These are phyloP conservation scores for Emmelina monodactyla DNA, from an alignment of 2,888 invertebrate species.

Conservation along the genomic window DNA sequence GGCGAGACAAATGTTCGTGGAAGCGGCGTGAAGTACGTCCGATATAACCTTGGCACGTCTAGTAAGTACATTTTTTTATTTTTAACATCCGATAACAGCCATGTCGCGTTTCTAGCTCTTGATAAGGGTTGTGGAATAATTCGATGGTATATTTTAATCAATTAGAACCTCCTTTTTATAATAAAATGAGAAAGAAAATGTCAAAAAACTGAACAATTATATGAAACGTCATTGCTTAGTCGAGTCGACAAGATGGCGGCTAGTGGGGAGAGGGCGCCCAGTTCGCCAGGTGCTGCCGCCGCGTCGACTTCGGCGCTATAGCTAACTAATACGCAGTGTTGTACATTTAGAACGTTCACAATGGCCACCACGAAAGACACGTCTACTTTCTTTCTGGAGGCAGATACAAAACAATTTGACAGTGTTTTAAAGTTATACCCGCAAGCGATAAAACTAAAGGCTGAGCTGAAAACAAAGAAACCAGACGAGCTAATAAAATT, in stretches of 20 bases:
- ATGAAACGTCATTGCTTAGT: conserved; percentile 60
- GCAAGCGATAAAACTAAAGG: conserved; percentile 88
- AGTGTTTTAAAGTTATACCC: conserved; percentile 91
- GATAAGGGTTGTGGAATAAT: neutral
- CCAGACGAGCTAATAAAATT: conserved; percentile 93
- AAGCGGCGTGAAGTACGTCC: conserved; percentile 51
- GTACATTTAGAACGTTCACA: conserved; percentile 71
- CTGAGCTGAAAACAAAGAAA: conserved; percentile 89
- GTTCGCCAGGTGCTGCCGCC: conserved; percentile 68
- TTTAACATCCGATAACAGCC: conserved; percentile 10
- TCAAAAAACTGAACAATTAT: neutral
- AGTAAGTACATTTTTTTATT: conserved; percentile 56
- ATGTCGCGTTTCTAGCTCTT: neutral
- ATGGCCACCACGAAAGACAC: conserved; percentile 90
- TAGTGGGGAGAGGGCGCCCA: conserved; percentile 65
- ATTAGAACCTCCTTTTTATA: conserved; percentile 1
- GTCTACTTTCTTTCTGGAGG: conserved; percentile 92
- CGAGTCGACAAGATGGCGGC: conserved; percentile 60
- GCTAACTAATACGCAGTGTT: conserved; percentile 66
- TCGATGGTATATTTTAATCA: neutral
- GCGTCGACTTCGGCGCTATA: conserved; percentile 67
- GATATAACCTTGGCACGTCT: conserved; percentile 58
- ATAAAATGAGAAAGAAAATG: neutral
- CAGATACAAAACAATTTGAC: conserved; percentile 85
- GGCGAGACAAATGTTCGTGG: conserved; percentile 59